These are phyloP conservation scores for Karalla daura DNA, from an alignment of 2,797 vertebrate genomes.

Conservation along the genomic window DNA sequence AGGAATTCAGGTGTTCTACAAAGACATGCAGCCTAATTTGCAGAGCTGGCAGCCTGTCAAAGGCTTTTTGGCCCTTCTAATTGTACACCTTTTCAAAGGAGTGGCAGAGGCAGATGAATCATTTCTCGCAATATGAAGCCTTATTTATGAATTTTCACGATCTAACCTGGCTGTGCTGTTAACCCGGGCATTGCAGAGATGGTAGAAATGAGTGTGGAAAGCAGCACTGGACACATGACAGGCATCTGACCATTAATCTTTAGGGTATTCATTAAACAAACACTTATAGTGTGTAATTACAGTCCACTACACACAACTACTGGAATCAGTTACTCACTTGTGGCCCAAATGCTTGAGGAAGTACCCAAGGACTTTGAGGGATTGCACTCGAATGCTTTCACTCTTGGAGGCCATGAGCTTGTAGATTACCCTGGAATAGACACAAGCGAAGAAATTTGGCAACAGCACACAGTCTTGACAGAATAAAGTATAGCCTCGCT, in stretches of 20 bases:
- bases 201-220: background rate
- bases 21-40: constrained; percentile 37
- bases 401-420: constrained; percentile 96
- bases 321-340: constrained; percentile 88
- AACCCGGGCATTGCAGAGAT: background rate
- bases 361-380: constrained; percentile 96
- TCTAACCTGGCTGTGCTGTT: background rate
- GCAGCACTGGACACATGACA: background rate
- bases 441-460: constrained; percentile 49
- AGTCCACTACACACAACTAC: constrained; percentile 5
- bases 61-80: constrained; percentile 18
- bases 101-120: constrained; percentile 20
- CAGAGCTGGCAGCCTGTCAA: constrained; percentile 46
- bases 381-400: constrained; percentile 96
- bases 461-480: constrained; percentile 43
- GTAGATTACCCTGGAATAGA: constrained; percentile 92
- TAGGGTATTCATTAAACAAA: constrained; percentile 2
- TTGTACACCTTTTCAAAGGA: constrained; percentile 9
- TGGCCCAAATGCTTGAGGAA: constrained; percentile 97
- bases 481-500: constrained; percentile 37
- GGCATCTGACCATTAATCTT: constrained; percentile 4
- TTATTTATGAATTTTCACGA: constrained; percentile 8
- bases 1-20: constrained; percentile 46
- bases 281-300: constrained; percentile 2
- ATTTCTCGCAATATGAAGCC: constrained; percentile 7